Conservation (phyloP, 2,888 invertebrate species). For the Sesamia inferens region DNA sequence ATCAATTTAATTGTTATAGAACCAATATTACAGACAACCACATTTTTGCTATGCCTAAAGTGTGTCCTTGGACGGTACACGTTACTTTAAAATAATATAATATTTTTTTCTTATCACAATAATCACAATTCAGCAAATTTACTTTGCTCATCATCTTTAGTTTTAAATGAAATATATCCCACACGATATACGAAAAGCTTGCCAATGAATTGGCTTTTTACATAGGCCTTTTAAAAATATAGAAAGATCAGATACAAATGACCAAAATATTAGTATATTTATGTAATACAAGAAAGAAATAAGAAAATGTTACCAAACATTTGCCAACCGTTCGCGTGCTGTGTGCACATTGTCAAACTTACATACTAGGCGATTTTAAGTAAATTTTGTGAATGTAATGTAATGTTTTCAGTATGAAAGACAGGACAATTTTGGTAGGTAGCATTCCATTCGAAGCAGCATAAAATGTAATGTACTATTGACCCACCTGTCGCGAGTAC, state of each 20-base stretch:
- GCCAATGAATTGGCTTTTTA: not conserved
- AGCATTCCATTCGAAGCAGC: not conserved
- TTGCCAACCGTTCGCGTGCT: not conserved
- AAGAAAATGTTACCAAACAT: not conserved
- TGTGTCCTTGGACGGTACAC: slow-evolving; percentile 1
- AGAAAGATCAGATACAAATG: not conserved
- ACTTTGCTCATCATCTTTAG: not conserved
- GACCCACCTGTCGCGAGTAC: not conserved
- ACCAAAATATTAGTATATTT: not conserved
- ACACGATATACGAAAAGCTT: not conserved
- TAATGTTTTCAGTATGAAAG: not conserved
- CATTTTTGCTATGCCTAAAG: slow-evolving; percentile 7
- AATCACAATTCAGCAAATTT: slow-evolving; percentile 1
- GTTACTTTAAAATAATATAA: not conserved
- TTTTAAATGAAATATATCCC: not conserved
- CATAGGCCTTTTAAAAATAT: not conserved
- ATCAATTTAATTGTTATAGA: not conserved
- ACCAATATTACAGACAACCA: not conserved
- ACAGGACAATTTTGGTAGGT: not conserved
- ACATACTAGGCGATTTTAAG: not conserved
- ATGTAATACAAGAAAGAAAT: not conserved
- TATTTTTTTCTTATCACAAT: not conserved
- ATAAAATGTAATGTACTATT: not conserved
- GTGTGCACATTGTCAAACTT: not conserved
- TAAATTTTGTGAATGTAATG: not conserved